These are phyloP conservation scores for Caenorhabditis sp. DNA, from an alignment of 2,888 invertebrate species.

Conservation along the genomic window DNA sequence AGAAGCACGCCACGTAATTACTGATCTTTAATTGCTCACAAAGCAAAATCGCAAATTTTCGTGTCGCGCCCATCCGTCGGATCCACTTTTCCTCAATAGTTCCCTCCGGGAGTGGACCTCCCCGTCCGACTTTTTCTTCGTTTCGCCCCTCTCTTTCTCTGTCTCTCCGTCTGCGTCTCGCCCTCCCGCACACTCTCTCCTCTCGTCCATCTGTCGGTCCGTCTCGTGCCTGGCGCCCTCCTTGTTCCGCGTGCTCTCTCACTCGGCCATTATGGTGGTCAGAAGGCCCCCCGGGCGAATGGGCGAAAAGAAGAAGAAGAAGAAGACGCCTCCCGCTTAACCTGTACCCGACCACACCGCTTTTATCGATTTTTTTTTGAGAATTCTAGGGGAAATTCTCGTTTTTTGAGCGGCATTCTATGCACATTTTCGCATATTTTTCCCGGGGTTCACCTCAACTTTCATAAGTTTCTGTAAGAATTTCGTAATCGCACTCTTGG, in stretches of 20 bases:
- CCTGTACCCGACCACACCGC: conserved; percentile 32
- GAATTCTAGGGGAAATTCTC: no score
- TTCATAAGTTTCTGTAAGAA: no score
- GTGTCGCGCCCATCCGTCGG: no score
- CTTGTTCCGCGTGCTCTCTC: no score
- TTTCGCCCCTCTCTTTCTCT: not conserved
- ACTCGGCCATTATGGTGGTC: conserved; percentile 14
- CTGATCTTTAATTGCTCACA: no score
- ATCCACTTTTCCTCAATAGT: not conserved
- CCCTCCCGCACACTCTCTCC: not conserved
- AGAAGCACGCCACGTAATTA: no score
- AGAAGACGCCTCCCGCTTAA: conserved; percentile 4
- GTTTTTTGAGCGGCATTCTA: no score
- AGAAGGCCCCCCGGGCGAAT: not conserved
- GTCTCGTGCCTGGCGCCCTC: no score
- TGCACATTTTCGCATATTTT: no score
- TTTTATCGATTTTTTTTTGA: conserved; percentile 45
- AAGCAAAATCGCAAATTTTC: no score
- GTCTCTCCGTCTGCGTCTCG: not conserved
- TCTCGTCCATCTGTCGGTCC: no score
- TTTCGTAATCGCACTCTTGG: not conserved
- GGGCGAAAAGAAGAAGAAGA: not conserved
- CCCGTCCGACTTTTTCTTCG: not conserved
- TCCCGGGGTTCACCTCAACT: no score
- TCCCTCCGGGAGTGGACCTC: not conserved